These are phyloP conservation scores for Drosophila subquinaria DNA, from an alignment of 2,888 invertebrate species.

Conservation along the genomic window DNA sequence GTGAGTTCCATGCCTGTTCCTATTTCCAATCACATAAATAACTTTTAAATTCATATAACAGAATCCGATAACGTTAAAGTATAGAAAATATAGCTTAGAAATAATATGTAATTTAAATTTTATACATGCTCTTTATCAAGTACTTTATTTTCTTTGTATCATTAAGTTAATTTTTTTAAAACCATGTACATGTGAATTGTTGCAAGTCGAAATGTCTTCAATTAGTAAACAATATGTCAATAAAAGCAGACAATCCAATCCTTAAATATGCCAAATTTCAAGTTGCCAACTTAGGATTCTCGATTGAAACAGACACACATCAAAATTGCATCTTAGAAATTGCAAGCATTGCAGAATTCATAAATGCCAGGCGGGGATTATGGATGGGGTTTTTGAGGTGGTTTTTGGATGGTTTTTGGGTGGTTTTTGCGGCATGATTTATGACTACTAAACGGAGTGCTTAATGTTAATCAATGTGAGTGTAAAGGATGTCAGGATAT, in stretches of 20 bases:
- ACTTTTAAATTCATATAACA: too few species aligned
- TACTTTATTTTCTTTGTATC: too few species aligned
- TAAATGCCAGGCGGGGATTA: constrained; percentile 13
- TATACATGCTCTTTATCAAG: too few species aligned
- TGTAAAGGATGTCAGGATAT: constrained; percentile 8
- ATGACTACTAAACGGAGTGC: constrained; percentile 61
- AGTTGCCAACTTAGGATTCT: constrained; percentile 4
- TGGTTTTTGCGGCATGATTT: constrained; percentile 58
- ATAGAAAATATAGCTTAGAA: too few species aligned
- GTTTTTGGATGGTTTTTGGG: too few species aligned
- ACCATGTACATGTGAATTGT: neutral
- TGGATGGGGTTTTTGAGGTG: neutral
- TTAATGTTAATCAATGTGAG: constrained; percentile 67
- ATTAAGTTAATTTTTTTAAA: too few species aligned
- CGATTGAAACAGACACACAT: neutral
- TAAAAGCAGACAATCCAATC: constrained; percentile 15
- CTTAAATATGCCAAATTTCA: constrained; percentile 6
- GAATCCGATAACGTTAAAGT: too few species aligned
- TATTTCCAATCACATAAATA: too few species aligned
- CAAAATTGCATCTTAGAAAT: neutral
- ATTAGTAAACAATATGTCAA: constrained; percentile 34
- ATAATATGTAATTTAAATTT: too few species aligned
- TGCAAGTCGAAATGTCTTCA: constrained; percentile 16
- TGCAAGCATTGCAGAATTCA: constrained; percentile 40
- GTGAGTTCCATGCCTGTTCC: too few species aligned